phyloP scores from a whole-genome alignment of 2,113 vertebrate genomes.

The Rhynchomys soricoides region DNA sequence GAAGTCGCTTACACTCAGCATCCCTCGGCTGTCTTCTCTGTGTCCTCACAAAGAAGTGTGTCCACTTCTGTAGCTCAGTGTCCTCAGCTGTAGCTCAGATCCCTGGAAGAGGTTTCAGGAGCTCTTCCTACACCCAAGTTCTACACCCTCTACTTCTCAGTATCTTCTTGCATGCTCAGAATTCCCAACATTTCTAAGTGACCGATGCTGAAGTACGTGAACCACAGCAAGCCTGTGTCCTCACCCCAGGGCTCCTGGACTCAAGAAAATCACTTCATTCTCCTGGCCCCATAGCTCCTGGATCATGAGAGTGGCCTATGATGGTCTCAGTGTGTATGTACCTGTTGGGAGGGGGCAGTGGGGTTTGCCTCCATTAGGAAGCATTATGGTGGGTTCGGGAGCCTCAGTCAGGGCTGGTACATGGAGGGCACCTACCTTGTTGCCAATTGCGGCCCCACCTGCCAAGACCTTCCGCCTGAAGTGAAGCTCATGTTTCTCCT shows the following conservation, averaged over 20 bases:
- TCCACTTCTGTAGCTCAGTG: not conserved
- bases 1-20: not conserved
- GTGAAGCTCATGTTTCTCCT: constrained; percentile 85
- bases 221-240: not conserved
- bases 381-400: not conserved
- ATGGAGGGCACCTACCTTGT: constrained; percentile 22
- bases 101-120: not conserved
- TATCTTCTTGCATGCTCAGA: not conserved
- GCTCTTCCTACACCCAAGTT: not conserved
- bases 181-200: not conserved
- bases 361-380: not conserved
- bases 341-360: too few relatives aligned
- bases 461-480: constrained; percentile 39
- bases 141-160: not conserved
- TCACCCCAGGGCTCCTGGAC: not conserved
- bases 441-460: not conserved
- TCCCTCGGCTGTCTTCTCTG: not conserved
- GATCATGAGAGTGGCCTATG: not conserved
- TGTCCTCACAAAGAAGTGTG: too few relatives aligned
- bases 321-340: too few relatives aligned
- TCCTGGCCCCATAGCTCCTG: not conserved
- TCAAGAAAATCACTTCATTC: not conserved
- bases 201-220: not conserved
- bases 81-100: not conserved
- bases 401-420: not conserved